Evolutionary conservation across 2,113 vertebrate genomes (phyloP).

Genomic region (Corydoras maculifer): DNA sequence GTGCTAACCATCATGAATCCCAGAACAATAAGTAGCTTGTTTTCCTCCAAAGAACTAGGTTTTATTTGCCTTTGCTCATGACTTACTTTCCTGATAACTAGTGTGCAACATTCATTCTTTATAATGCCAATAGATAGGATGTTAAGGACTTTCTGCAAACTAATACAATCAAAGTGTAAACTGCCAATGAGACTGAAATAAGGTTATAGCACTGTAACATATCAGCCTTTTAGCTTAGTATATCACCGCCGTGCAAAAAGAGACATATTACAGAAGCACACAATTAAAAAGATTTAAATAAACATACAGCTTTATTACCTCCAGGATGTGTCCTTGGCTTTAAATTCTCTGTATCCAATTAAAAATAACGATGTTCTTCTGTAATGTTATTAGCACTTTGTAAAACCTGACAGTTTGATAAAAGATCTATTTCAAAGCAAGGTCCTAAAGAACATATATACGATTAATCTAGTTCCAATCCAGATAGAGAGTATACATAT

Average conservation of each 20-base stretch:
- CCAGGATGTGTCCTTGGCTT: constrained; percentile 17
- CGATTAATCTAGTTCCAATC: background rate
- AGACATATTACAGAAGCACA: constrained; percentile 27
- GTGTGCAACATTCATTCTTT: background rate
- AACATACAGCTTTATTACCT: constrained; percentile 42
- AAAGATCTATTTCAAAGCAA: constrained; percentile 18
- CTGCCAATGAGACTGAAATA: constrained; percentile 9
- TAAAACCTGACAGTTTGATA: constrained; percentile 17
- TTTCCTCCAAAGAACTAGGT: too few relatives aligned
- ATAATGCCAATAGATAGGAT: constrained; percentile 20
- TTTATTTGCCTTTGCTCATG: background rate
- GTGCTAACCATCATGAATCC: too few relatives aligned
- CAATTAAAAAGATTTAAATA: constrained; percentile 47
- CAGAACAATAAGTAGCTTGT: too few relatives aligned
- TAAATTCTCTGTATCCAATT: constrained; percentile 33
- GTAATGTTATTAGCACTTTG: constrained; percentile 33
- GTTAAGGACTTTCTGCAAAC: constrained; percentile 26
- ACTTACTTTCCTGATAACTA: background rate
- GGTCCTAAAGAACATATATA: constrained; percentile 12
- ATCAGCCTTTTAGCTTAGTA: background rate
- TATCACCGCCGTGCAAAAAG: constrained; percentile 5
- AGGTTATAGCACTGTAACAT: background rate
- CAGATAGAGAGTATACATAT: too few relatives aligned
- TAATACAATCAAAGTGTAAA: constrained; percentile 23
- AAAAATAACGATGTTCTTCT: constrained; percentile 38